Conservation (phyloP, 2,113 vertebrate species). For the Andinoacara biseriatus region DNA sequence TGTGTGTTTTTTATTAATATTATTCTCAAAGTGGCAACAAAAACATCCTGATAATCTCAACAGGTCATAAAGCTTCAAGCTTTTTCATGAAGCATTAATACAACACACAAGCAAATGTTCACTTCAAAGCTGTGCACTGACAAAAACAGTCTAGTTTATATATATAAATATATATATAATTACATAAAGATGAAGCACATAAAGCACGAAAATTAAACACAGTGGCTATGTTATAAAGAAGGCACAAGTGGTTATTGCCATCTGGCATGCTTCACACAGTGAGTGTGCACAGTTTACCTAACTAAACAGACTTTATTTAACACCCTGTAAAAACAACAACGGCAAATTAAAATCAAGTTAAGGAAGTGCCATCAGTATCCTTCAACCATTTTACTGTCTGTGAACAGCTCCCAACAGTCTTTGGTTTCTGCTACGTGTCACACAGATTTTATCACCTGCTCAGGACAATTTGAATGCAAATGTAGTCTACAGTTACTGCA, state of each 20-base stretch:
- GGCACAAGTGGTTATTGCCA: neutral
- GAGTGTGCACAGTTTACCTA: neutral
- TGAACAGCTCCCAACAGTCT: neutral
- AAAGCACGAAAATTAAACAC: conserved; percentile 28
- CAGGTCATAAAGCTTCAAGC: neutral
- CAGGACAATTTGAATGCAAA: neutral
- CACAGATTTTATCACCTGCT: neutral
- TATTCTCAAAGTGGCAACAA: conserved; percentile 28
- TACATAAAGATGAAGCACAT: conserved; percentile 2
- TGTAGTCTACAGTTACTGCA: neutral
- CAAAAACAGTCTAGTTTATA: neutral
- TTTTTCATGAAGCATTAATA: neutral
- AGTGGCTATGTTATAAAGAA: conserved; percentile 19
- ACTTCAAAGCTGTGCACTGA: conserved; percentile 16
- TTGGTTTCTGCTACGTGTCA: neutral
- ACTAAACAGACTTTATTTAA: neutral
- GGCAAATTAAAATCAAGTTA: neutral
- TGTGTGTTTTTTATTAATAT: neutral
- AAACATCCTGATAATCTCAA: neutral
- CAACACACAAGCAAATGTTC: conserved; percentile 1
- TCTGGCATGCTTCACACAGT: neutral
- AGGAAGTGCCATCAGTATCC: neutral
- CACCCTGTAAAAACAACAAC: neutral
- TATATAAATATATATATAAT: neutral
- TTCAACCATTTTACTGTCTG: neutral